Conservation (phyloP, 2,888 invertebrate genomes). For the Scrobipalpa atriplicella region DNA sequence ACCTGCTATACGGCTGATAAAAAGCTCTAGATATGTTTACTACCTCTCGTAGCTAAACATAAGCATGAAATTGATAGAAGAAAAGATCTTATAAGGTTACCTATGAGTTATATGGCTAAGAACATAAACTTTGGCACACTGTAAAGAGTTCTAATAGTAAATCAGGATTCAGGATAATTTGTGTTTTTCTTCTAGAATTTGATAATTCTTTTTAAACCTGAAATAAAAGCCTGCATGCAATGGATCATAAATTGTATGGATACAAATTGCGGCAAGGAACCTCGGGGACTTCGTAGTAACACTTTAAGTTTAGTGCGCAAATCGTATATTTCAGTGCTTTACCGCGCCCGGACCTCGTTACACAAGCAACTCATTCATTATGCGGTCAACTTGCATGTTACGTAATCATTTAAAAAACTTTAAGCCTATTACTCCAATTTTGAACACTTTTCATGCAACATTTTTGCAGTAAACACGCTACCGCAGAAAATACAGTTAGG, state of each 20-base stretch:
- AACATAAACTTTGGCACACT: conserved; percentile 11
- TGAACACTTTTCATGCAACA: conserved; percentile 25
- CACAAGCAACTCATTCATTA: conserved; percentile 42
- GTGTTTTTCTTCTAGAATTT: background rate
- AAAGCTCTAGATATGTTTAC: conserved; percentile 20
- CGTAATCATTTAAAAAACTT: conserved; percentile 39
- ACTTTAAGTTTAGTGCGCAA: conserved; percentile 39
- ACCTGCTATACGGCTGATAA: conserved; percentile 20
- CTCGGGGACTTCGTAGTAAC: conserved; percentile 33
- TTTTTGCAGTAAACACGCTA: conserved; percentile 1
- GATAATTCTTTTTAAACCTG: conserved; percentile 24
- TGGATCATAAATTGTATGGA: conserved; percentile 36
- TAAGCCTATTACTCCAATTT: conserved; percentile 30
- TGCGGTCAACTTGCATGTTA: conserved; percentile 45
- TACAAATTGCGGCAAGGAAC: conserved; percentile 38
- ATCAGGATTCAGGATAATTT: conserved; percentile 19
- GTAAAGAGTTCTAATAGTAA: conserved; percentile 21
- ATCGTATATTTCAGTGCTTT: conserved; percentile 41
- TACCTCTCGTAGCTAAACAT: background rate
- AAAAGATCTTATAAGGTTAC: conserved; percentile 18
- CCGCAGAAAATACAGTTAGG: background rate
- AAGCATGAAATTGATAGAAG: conserved; percentile 2
- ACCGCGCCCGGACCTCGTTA: conserved; percentile 36
- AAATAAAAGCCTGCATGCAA: conserved; percentile 35
- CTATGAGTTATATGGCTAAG: too few relatives aligned